Conservation (phyloP, 2,113 vertebrate species). For the Zapus hudsonius region DNA sequence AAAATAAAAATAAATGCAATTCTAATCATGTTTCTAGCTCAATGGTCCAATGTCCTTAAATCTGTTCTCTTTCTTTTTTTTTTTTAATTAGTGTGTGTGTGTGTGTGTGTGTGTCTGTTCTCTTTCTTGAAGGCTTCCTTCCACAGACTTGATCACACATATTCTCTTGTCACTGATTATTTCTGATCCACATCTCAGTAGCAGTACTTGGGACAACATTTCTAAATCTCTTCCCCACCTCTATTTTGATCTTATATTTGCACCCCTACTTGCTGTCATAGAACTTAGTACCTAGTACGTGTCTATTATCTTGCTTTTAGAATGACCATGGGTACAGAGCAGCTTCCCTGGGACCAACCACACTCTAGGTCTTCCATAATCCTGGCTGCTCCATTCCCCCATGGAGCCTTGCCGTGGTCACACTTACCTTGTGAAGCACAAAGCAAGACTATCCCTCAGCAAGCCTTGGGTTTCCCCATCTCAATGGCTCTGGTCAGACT, state of each 20-base stretch:
- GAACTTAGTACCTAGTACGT: too few relatives aligned
- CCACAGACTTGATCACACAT: not conserved
- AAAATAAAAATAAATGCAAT: not conserved
- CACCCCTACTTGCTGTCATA: not conserved
- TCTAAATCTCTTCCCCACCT: not conserved
- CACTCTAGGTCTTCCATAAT: not conserved
- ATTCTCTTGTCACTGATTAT: not conserved
- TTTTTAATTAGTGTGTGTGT: too few relatives aligned
- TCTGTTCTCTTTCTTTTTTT: accelerated
- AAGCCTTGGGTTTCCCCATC: not conserved
- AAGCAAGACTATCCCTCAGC: not conserved
- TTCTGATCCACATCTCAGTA: not conserved
- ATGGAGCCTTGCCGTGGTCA: not conserved
- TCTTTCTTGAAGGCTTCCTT: not conserved
- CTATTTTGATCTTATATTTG: not conserved
- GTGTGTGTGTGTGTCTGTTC: too few relatives aligned
- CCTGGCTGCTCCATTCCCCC: too few relatives aligned
- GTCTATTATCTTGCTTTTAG: not conserved
- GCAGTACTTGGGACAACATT: not conserved
- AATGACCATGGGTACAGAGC: not conserved
- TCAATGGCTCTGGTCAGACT: not conserved
- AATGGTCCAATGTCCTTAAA: not conserved
- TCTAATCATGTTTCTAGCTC: not conserved
- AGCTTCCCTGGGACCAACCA: not conserved
- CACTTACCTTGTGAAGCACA: not conserved